Conservation (phyloP, 2,113 vertebrate species). For the Papio anubis region DNA sequence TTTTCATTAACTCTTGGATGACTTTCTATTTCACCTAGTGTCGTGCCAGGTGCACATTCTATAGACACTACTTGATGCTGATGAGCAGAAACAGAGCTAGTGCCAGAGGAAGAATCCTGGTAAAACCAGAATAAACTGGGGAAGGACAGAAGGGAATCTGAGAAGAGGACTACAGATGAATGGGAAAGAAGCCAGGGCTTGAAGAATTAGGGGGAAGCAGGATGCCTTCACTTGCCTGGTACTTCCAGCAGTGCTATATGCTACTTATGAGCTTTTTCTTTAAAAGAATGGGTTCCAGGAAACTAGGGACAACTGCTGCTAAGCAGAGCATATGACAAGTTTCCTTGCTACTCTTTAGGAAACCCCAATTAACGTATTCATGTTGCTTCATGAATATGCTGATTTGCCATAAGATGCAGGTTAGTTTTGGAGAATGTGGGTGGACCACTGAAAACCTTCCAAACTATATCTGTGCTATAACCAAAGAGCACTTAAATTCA, state of each 20-base stretch:
- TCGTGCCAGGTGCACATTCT: background rate
- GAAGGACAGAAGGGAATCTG: background rate
- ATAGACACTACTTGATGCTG: slow-evolving; percentile 16
- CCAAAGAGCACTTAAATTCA: slow-evolving; percentile 15
- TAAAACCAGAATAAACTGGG: slow-evolving; percentile 10
- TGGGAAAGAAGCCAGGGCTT: background rate
- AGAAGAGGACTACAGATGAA: background rate
- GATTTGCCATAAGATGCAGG: slow-evolving; percentile 9
- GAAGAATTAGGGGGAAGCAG: background rate
- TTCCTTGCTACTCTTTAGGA: slow-evolving; percentile 47
- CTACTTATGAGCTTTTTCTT: background rate
- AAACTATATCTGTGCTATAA: slow-evolving; percentile 13
- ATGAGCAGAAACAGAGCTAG: slow-evolving; percentile 50
- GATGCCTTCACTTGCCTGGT: background rate
- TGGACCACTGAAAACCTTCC: slow-evolving; percentile 35
- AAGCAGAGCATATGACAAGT: slow-evolving; percentile 37
- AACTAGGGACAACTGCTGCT: slow-evolving; percentile 31
- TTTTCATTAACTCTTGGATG: slow-evolving; percentile 52
- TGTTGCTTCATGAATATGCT: slow-evolving; percentile 58
- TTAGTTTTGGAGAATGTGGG: slow-evolving; percentile 42
- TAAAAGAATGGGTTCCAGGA: slow-evolving; percentile 11
- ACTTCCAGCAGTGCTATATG: slow-evolving; percentile 25
- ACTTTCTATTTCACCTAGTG: background rate
- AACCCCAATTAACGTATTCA: slow-evolving; percentile 48
- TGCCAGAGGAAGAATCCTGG: background rate